Conservation (phyloP, 2,113 vertebrate species). For the Paratilapia polleni region DNA sequence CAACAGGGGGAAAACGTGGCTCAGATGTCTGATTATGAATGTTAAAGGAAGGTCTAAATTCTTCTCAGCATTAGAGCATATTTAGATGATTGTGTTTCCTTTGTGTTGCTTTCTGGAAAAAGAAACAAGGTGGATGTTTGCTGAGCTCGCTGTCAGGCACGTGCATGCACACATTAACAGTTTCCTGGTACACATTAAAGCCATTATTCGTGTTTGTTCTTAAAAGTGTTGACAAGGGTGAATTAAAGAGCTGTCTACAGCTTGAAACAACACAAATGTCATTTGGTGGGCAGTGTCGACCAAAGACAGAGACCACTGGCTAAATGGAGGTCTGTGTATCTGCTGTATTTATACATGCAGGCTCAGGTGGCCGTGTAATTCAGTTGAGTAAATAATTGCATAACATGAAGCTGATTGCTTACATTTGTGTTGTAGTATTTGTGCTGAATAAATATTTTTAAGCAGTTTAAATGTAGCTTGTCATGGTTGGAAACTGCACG, state of each 20-base stretch:
- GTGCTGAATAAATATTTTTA: slow-evolving; percentile 20
- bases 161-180: neutral
- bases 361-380: neutral
- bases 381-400: neutral
- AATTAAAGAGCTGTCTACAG: slow-evolving; percentile 57
- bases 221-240: slow-evolving; percentile 42
- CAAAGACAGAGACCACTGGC: neutral
- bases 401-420: neutral
- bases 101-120: neutral
- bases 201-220: slow-evolving; percentile 24
- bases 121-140: neutral
- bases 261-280: slow-evolving; percentile 29
- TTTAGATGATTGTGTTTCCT: neutral
- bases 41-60: slow-evolving; percentile 7
- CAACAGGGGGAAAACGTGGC: slow-evolving; percentile 17
- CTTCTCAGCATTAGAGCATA: neutral
- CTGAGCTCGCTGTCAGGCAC: neutral
- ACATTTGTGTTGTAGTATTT: neutral
- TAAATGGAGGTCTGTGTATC: slow-evolving; percentile 20
- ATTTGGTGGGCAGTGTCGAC: slow-evolving; percentile 51
- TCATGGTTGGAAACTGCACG: neutral
- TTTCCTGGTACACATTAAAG: slow-evolving; percentile 32
- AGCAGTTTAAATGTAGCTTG: neutral
- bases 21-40: slow-evolving; percentile 25
- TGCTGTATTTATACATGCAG: neutral